A percentile compares a stretch with the other conserved stretches of the same genome.
These are phyloP conservation scores for Protodeltote pygarga DNA, from an alignment of 2,888 invertebrate genomes.

Conservation along the genomic window DNA sequence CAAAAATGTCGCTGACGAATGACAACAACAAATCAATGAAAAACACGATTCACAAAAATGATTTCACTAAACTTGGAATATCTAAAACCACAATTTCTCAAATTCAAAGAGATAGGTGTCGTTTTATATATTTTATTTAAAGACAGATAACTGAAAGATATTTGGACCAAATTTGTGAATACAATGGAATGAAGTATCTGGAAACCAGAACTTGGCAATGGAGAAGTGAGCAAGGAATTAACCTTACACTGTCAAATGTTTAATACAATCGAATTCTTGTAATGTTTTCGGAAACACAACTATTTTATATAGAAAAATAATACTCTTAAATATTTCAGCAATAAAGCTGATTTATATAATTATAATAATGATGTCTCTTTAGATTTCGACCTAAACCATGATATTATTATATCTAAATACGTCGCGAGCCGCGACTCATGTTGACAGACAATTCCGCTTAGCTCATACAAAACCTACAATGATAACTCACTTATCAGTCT, in stretches of 20 bases:
- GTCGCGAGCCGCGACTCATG: no score
- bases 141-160: slow-evolving; percentile 2
- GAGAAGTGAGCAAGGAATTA: no score
- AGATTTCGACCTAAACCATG: slow-evolving; percentile 5
- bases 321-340: no score
- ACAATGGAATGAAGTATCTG: no score
- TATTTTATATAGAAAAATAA: no score
- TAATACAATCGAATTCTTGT: no score
- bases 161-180: slow-evolving; percentile 1
- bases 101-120: slow-evolving; percentile 35
- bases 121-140: no score
- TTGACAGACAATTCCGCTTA: slow-evolving; percentile 20
- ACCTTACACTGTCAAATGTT: no score
- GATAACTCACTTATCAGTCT: slow-evolving; percentile 58
- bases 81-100: slow-evolving; percentile 20
- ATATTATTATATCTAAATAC: slow-evolving; percentile 16
- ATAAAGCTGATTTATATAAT: no score
- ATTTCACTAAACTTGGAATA: slow-evolving; percentile 17
- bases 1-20: slow-evolving; percentile 55
- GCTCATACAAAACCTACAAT: slow-evolving; percentile 33
- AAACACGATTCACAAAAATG: slow-evolving; percentile 33
- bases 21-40: slow-evolving; percentile 33
- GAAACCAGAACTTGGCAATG: no score
- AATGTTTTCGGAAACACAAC: no score
- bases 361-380: no score